Percentiles rank a stretch among this genome's conserved stretches.
phyloP scores from a whole-genome alignment of 1,140 invertebrate species.

The Anastrepha ludens region DNA sequence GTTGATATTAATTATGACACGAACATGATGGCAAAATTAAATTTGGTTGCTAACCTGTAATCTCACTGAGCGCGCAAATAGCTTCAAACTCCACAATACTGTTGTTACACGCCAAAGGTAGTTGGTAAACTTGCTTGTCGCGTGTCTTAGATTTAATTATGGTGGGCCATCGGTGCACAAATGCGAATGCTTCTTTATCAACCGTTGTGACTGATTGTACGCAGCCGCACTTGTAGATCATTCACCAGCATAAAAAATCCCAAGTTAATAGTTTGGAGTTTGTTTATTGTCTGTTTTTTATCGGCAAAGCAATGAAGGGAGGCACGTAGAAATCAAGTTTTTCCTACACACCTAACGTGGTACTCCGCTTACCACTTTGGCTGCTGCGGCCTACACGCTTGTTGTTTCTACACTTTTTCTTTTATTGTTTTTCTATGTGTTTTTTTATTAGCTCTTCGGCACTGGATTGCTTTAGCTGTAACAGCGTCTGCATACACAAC shows the following conservation, averaged over 20 bases:
- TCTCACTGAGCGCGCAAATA: no score
- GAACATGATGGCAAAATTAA: neutral
- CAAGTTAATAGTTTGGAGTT: neutral
- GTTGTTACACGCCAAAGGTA: no score
- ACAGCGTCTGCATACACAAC: neutral
- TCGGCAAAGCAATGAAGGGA: neutral
- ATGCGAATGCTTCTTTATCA: neutral
- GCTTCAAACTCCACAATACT: no score
- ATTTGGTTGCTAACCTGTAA: neutral
- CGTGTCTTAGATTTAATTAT: neutral
- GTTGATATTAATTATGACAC: neutral
- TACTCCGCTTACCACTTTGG: neutral
- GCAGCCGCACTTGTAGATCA: neutral
- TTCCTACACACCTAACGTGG: neutral
- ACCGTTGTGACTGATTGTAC: neutral
- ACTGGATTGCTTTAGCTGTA: neutral
- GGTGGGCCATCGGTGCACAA: neutral
- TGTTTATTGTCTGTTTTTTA: neutral
- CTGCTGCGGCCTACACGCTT: neutral
- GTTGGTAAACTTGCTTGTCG: no score
- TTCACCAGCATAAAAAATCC: neutral
- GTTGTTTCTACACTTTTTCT: slow-evolving; percentile 1
- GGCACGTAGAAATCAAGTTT: slow-evolving; percentile 33
- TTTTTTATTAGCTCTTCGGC: neutral
- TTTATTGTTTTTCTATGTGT: neutral